Evolutionary conservation across 2,797 vertebrate species (phyloP).

Genomic region (Chaetophractus vellerosus): DNA sequence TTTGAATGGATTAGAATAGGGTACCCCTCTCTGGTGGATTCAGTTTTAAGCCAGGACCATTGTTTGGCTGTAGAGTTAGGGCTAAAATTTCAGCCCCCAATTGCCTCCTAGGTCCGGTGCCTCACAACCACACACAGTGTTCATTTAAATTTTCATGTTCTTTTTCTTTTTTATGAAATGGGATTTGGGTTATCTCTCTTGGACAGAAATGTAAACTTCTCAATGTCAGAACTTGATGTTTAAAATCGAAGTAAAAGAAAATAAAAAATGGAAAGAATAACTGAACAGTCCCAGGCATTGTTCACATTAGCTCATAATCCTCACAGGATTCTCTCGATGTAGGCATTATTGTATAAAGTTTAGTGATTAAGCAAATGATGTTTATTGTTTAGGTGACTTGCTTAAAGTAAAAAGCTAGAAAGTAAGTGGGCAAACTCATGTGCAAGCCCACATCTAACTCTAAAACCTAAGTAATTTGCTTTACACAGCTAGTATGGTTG

Average conservation of each 20-base stretch:
- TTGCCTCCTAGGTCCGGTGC: not conserved
- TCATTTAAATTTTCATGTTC: not conserved
- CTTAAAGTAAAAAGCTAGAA: not conserved
- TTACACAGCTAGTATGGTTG: not conserved
- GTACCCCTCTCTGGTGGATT: not conserved
- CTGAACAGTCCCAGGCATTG: not conserved
- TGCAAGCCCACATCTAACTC: not conserved
- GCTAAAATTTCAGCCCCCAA: not conserved
- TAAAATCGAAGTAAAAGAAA: slow-evolving; percentile 41
- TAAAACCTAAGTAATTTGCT: not conserved
- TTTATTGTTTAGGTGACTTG: not conserved
- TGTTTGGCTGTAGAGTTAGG: not conserved
- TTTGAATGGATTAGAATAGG: not conserved
- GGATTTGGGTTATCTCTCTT: not conserved
- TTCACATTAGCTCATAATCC: not conserved
- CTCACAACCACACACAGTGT: not conserved
- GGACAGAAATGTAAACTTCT: slow-evolving; percentile 20
- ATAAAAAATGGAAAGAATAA: not conserved
- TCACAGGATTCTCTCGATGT: not conserved
- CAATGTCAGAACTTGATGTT: slow-evolving; percentile 5
- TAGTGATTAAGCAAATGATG: slow-evolving; percentile 35
- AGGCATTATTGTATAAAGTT: not conserved
- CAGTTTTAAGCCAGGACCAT: not conserved
- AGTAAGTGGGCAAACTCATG: not conserved
- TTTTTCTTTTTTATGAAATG: not conserved